A percentile compares a stretch with the other conserved stretches of the same genome.
Evolutionary conservation across 2,888 invertebrate genomes (phyloP).

Genomic region (Poecilobothrus nobilitatus): DNA sequence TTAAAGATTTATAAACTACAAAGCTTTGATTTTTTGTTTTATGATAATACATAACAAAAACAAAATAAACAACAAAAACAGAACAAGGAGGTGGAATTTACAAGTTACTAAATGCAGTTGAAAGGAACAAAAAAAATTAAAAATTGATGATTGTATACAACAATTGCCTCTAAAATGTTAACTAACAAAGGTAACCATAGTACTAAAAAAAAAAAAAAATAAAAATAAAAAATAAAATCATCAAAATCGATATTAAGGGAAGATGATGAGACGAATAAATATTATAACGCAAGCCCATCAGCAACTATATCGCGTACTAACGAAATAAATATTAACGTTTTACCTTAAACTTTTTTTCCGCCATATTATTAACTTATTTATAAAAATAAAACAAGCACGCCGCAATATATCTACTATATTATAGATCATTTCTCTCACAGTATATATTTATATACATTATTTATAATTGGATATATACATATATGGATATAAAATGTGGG

Average conservation of each 20-base stretch:
- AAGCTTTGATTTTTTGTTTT: no score
- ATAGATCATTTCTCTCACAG: background rate
- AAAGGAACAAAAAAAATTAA: background rate
- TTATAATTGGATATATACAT: no score
- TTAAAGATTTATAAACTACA: background rate
- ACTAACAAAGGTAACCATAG: background rate
- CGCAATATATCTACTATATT: background rate
- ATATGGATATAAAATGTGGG: no score
- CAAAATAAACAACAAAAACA: no score
- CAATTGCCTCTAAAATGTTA: background rate
- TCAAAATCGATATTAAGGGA: background rate
- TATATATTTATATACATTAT: no score
- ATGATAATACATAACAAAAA: no score
- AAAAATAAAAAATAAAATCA: no score
- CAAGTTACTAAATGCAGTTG: background rate
- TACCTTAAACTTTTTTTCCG: background rate
- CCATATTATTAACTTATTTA: conserved; percentile 6
- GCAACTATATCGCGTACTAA: conserved; percentile 1
- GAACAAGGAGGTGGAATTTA: no score
- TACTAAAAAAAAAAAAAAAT: background rate
- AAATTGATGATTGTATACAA: background rate
- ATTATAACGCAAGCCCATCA: background rate
- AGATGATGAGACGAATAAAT: background rate
- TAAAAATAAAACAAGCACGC: conserved; percentile 3
- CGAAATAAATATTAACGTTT: conserved; percentile 2